These are phyloP conservation scores for Ptychodera flava DNA, from an alignment of 35 echinoderm and acorn worm species.

Conservation along the genomic window DNA sequence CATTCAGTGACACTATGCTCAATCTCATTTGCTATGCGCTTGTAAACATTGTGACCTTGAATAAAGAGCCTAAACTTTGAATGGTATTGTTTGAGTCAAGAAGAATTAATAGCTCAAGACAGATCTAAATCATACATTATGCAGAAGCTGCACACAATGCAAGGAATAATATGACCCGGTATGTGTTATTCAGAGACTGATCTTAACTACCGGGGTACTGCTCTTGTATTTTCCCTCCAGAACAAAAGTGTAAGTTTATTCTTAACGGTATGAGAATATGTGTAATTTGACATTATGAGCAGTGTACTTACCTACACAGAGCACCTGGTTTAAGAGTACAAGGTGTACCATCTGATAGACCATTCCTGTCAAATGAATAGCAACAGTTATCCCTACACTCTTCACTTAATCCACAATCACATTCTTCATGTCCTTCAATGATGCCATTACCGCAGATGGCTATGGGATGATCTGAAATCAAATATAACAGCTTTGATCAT, in stretches of 20 bases:
- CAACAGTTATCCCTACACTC: background rate
- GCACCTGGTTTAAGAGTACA: background rate
- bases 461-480: background rate
- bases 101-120: too few species aligned
- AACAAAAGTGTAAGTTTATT: background rate
- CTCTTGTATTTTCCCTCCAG: too few species aligned
- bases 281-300: background rate
- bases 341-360: background rate
- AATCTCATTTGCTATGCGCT: too few species aligned
- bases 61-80: too few species aligned
- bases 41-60: too few species aligned
- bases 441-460: background rate
- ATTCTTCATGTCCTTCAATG: background rate
- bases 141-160: background rate
- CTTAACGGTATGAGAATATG: background rate
- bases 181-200: too few species aligned
- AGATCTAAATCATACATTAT: background rate
- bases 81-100: too few species aligned
- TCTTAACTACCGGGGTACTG: too few species aligned
- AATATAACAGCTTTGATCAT: too few species aligned
- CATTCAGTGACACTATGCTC: too few species aligned
- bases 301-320: background rate
- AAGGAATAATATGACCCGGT: too few species aligned
- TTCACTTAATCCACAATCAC: background rate
- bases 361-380: too few species aligned